These are phyloP conservation scores for Epinotia ramella DNA, from an alignment of 2,888 invertebrate species.

Conservation along the genomic window DNA sequence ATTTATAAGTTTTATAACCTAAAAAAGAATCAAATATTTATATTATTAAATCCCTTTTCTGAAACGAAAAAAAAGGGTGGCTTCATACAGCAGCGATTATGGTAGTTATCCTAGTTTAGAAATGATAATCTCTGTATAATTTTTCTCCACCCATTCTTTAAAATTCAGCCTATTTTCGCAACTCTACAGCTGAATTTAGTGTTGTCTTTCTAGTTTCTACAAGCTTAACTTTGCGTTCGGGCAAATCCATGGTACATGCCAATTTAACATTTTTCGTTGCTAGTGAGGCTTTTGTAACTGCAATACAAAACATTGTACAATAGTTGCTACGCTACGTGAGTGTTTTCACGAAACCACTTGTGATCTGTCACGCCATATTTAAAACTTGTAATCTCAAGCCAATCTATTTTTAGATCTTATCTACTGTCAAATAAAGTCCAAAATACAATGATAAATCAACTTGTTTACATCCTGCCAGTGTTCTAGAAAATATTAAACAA, in stretches of 20 bases:
- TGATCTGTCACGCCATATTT: conserved; percentile 33
- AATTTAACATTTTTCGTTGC: neutral
- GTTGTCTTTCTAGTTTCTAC: neutral
- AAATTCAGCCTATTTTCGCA: conserved; percentile 16
- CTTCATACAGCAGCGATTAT: too few relatives aligned
- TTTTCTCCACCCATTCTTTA: neutral
- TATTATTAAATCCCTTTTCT: neutral
- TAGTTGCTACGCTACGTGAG: conserved; percentile 21
- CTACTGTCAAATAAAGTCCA: fast-evolving
- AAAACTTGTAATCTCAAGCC: neutral
- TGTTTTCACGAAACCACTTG: conserved; percentile 31
- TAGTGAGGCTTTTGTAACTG: neutral
- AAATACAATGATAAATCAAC: neutral
- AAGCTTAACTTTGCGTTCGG: neutral
- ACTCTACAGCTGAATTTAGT: neutral
- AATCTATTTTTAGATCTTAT: neutral
- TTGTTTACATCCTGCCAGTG: conserved; percentile 34
- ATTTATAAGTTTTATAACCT: conserved; percentile 3
- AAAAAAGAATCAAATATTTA: neutral
- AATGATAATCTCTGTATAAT: neutral
- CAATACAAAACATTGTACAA: neutral
- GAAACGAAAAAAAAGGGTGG: too few relatives aligned
- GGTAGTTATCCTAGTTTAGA: too few relatives aligned
- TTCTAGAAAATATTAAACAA: conserved; percentile 9
- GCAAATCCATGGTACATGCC: neutral